phyloP scores from a whole-genome alignment of 2,113 vertebrate species.

The Aphyosemion australe region DNA sequence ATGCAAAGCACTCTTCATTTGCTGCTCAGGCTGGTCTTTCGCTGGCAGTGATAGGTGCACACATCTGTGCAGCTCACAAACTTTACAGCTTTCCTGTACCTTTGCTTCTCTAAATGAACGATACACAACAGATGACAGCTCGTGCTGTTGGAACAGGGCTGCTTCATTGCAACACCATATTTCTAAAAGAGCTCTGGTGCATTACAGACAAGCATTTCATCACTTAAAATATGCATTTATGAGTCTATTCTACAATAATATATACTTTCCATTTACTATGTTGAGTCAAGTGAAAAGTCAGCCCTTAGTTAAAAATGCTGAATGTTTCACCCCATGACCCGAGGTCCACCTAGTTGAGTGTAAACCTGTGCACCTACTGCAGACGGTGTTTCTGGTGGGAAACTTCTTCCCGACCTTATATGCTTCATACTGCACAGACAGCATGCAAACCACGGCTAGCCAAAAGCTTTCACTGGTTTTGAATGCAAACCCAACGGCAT shows the following conservation, averaged over 20 bases:
- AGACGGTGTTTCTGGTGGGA: slow-evolving; percentile 1
- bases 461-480: slow-evolving; percentile 43
- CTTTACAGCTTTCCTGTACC: slow-evolving; percentile 32
- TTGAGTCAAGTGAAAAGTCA: no score
- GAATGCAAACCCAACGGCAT: slow-evolving; percentile 40
- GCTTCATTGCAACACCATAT: no score
- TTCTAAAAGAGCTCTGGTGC: no score
- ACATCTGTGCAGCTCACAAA: slow-evolving; percentile 53
- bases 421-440: slow-evolving; percentile 41
- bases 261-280: no score
- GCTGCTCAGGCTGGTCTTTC: slow-evolving; percentile 71
- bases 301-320: background rate
- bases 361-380: slow-evolving; percentile 30
- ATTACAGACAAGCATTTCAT: no score
- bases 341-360: slow-evolving; percentile 34
- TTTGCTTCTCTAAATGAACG: slow-evolving; percentile 21
- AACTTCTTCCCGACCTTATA: slow-evolving; percentile 15
- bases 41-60: slow-evolving; percentile 63
- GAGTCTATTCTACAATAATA: no score
- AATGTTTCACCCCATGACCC: slow-evolving; percentile 32
- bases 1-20: slow-evolving; percentile 75
- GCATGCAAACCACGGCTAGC: slow-evolving; percentile 33
- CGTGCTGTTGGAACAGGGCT: background rate
- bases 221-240: no score
- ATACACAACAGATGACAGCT: slow-evolving; percentile 19